Evolutionary conservation across 2,797 vertebrate genomes (phyloP), one percentile per base, ranked within the genome.

Genomic region (Eulemur albifrons): DNA sequence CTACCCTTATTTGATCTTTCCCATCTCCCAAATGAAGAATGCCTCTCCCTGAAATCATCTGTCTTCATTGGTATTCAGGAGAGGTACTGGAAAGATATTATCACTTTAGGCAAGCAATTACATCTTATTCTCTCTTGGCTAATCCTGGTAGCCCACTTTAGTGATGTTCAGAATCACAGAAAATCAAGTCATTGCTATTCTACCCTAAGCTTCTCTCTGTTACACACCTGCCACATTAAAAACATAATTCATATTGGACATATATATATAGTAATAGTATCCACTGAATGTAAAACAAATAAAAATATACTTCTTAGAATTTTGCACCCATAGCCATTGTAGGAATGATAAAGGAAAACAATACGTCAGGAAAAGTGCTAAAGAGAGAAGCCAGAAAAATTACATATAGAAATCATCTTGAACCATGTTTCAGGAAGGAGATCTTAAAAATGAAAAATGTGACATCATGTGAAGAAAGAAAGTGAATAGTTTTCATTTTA

Each of bases 21-120:
- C 90, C 65, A 97, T 84, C 85, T 96, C 72, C 90, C 90, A 88
- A 87, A 93, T 95, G 90, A 98, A 75, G 79, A 98, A 84, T 92
- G 96, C 91, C 88, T 97, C 93, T 97, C 95, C 94, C 88, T 96
- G 88, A 92, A 96, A 95, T 95, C 38, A 76, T 93, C 61, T 89
- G 80, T 93, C 70, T 97, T 98, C 97, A 98, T 98, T 98, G 94
- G 88, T 97, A 99, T 99, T 98, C 98, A 96, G 94, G 76, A 52
- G 84, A 97, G 89, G 94, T 93, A 84, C 72, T 95, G 94, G 82
- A 97, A 98, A 97, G 95, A 98, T 98, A 98, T 97, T 98, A 97
- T 97, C 96, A 98, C 98, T 98, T 97, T 91, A 98, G 98, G 98
- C 98, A 98, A 98, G 98, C 98, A 98, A 99, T 98, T 99, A 99